Evolutionary conservation across 2,113 vertebrate genomes (phyloP).

Genomic region (Ranitomeya variabilis): DNA sequence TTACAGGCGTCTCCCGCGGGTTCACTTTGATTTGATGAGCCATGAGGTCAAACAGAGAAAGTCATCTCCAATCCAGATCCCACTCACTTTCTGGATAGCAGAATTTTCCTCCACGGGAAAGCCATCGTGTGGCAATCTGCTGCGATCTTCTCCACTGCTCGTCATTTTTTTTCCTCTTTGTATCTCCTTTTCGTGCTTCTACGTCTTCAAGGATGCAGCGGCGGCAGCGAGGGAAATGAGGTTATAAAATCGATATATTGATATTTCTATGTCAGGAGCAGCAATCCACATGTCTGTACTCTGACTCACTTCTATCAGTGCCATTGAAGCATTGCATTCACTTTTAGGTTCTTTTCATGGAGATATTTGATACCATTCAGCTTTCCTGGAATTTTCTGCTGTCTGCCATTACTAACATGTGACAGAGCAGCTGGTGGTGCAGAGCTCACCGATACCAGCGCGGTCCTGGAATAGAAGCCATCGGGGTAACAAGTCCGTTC

Average conservation of each 20-base stretch:
- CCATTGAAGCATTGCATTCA: not conserved
- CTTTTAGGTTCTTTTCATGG: not conserved
- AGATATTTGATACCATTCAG: not conserved
- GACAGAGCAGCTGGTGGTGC: no score
- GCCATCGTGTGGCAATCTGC: slow-evolving; percentile 27
- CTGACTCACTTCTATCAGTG: not conserved
- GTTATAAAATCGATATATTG: slow-evolving; percentile 38
- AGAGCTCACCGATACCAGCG: no score
- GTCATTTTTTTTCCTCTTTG: not conserved
- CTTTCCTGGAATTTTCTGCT: not conserved
- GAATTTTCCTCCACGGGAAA: slow-evolving; percentile 39
- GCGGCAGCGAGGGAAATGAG: not conserved
- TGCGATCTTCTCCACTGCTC: not conserved
- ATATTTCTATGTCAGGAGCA: slow-evolving; percentile 22
- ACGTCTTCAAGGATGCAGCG: not conserved
- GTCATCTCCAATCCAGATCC: slow-evolving; percentile 18
- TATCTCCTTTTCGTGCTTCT: not conserved
- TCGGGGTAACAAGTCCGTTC: no score
- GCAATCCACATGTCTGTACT: not conserved
- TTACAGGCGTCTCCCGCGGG: slow-evolving; percentile 31
- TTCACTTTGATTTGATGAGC: slow-evolving; percentile 47
- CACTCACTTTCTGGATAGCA: slow-evolving; percentile 5
- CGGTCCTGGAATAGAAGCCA: no score
- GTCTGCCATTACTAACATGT: not conserved
- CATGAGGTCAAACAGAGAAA: slow-evolving; percentile 51